These are phyloP conservation scores for Eremobia ochroleuca DNA, from an alignment of 2,888 invertebrate genomes.

Conservation along the genomic window DNA sequence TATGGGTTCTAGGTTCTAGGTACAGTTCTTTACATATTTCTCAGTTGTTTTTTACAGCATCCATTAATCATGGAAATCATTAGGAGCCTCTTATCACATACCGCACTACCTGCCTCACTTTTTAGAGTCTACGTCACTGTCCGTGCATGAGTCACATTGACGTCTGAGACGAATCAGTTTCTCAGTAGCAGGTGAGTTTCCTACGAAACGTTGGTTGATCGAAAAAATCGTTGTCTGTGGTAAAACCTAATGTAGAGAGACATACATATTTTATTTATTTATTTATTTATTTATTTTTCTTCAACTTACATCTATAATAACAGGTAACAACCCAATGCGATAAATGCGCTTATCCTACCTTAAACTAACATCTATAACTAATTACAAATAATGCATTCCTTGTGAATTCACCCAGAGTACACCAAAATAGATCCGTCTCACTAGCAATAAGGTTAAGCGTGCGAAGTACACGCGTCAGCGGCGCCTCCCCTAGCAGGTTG, in stretches of 20 bases:
- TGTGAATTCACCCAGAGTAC: too few species aligned
- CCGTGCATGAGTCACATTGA: slow-evolving; percentile 41
- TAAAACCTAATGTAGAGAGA: not conserved
- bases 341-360: too few species aligned
- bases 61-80: slow-evolving; percentile 27
- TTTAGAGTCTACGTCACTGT: slow-evolving; percentile 29
- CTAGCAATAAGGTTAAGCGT: too few species aligned
- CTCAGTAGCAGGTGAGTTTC: slow-evolving; percentile 1
- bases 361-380: too few species aligned
- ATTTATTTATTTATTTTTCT: too few species aligned
- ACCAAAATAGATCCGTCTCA: too few species aligned
- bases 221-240: not conserved
- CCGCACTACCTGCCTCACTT: slow-evolving; percentile 1
- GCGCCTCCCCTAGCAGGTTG: too few species aligned
- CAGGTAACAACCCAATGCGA: too few species aligned
- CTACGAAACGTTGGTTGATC: not conserved
- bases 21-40: not conserved
- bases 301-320: too few species aligned
- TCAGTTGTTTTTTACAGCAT: slow-evolving; percentile 7
- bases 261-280: too few species aligned
- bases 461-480: too few species aligned
- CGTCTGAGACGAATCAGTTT: slow-evolving; percentile 36
- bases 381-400: too few species aligned
- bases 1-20: not conserved
- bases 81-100: slow-evolving; percentile 30